A percentile compares a stretch with the other conserved stretches of the same genome.
Evolutionary conservation across 2,888 invertebrate species (phyloP).

Genomic region (Sarcophaga subvicina): DNA sequence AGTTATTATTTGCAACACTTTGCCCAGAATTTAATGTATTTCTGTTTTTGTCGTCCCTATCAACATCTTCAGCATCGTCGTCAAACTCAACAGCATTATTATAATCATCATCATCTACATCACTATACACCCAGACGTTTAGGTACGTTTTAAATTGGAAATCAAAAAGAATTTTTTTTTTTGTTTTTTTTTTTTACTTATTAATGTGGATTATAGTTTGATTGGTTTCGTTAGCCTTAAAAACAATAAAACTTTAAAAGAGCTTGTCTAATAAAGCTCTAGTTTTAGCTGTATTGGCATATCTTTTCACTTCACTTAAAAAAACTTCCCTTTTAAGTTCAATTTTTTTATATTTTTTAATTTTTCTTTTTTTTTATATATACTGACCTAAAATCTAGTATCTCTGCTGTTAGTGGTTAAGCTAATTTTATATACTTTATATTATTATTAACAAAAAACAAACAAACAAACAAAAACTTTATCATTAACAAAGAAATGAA

Average conservation of each 20-base stretch:
- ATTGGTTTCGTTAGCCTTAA: neutral
- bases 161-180: neutral
- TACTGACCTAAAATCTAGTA: neutral
- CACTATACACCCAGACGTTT: conserved; percentile 56
- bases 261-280: too few relatives aligned
- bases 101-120: conserved; percentile 43
- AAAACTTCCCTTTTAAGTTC: conserved; percentile 17
- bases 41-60: conserved; percentile 61
- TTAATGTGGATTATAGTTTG: too few relatives aligned
- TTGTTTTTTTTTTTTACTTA: conserved; percentile 6
- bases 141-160: conserved; percentile 52
- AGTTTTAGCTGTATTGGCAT: neutral
- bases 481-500: neutral
- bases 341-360: neutral
- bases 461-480: neutral
- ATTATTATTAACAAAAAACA: conserved; percentile 7
- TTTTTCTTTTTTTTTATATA: too few relatives aligned
- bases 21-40: conserved; percentile 59
- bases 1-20: conserved; percentile 56
- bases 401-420: conserved; percentile 40
- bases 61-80: conserved; percentile 49
- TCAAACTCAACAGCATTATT: neutral
- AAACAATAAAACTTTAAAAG: too few relatives aligned
- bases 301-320: neutral
- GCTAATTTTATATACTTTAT: conserved; percentile 21